These are phyloP conservation scores for Peribatodes rhomboidaria DNA, from an alignment of 2,888 invertebrate genomes.

Conservation along the genomic window DNA sequence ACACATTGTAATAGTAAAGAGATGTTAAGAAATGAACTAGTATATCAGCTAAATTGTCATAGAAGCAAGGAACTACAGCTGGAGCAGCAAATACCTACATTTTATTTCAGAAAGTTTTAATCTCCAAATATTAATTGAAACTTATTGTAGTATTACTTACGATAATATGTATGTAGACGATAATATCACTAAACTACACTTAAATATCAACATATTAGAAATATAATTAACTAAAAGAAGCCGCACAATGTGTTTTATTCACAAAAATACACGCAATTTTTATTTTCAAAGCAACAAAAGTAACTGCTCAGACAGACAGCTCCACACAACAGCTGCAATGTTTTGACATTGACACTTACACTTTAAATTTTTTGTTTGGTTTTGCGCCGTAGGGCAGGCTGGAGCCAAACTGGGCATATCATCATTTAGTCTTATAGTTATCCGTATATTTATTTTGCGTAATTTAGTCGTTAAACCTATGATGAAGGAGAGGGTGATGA, in stretches of 20 bases:
- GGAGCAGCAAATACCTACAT: neutral
- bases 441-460: no score
- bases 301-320: neutral
- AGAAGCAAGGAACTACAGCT: neutral
- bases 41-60: neutral
- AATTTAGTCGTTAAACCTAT: no score
- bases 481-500: no score
- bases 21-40: neutral
- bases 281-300: neutral
- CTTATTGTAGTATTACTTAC: conserved; percentile 63
- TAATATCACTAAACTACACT: conserved; percentile 73
- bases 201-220: conserved; percentile 78
- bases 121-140: neutral
- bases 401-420: no score
- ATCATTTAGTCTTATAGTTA: no score
- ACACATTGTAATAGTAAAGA: neutral
- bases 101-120: neutral
- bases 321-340: no score
- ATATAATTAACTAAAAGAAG: conserved; percentile 17
- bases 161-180: conserved; percentile 74
- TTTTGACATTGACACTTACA: no score
- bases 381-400: no score
- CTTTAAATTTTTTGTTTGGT: no score
- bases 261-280: conserved; percentile 2
- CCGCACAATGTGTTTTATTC: neutral